A percentile compares a stretch with the other conserved stretches of the same genome.
These are phyloP conservation scores for Euphonia xanthogaster DNA, from an alignment of 2,797 vertebrate species.

Conservation along the genomic window DNA sequence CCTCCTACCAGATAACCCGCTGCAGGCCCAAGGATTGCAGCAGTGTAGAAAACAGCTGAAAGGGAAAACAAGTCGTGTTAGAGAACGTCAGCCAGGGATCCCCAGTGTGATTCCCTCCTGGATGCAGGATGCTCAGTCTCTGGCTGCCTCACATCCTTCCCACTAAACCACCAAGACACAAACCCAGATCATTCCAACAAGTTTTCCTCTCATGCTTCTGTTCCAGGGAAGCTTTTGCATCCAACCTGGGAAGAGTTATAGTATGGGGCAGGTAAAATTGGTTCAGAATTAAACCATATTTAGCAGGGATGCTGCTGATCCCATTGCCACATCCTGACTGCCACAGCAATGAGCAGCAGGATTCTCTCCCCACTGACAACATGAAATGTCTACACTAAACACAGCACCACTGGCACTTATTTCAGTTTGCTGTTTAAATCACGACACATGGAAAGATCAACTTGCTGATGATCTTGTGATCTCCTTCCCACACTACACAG, in stretches of 20 bases:
- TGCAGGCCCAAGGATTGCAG: constrained; percentile 92
- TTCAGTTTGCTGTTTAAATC: not conserved
- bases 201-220: accelerated
- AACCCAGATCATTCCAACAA: not conserved
- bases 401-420: not conserved
- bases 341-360: accelerated
- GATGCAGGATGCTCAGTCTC: not conserved
- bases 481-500: not conserved
- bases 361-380: not conserved
- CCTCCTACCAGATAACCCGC: constrained; percentile 95
- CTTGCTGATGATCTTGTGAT: not conserved
- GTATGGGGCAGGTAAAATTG: not conserved
- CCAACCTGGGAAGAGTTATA: not conserved
- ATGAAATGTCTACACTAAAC: accelerated
- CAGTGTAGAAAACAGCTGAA: constrained; percentile 92
- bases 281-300: not conserved
- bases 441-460: accelerated
- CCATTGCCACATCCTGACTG: not conserved
- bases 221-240: not conserved
- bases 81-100: not conserved
- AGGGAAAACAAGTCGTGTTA: not conserved
- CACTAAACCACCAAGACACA: not conserved
- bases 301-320: not conserved
- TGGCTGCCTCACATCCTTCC: not conserved
- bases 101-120: not conserved